Base-by-base conservation (phyloP, 2,113 vertebrate genomes). In the Anseranas semipalmata region DNA sequence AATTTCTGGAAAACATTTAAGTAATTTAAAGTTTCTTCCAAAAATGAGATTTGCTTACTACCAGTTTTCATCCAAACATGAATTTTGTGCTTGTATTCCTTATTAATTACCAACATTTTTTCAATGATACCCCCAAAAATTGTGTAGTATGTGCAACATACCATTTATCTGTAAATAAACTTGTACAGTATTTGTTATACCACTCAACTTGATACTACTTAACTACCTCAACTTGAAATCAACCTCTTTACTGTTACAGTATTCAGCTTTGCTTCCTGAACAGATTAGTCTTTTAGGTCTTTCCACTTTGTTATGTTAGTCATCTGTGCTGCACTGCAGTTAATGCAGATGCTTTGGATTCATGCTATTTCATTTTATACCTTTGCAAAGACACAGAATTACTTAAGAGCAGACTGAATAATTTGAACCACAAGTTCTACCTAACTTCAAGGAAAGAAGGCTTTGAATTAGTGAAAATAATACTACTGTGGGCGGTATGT, bases 381-480 rank as follows among this genome's bases (percentile, higher is more conserved):
- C 19, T 84, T 93, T 96, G 25, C 67, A 87, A 92, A 94, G 70
- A 76, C 5, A 17, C 48, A 67, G 25, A 22, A 41, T 94, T 88
- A 70, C 35, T 90, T 91, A 91, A 89, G 96, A 95, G n/a, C 21
- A 46, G 10, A 21, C 85, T 95, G 56, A 95, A 70, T 6, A 72
- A 46, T 27, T 30, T 88, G 43, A 96, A 68, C 45, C 94, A 19
- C 27, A 67, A 67, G 53, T 77, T 73, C 8, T 50, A 15, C 84
- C 89, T 48, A 12, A 6, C 24, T 58, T 84, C 63, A 83, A 85
- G 14, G 19, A 85, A 89, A 70, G 14, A 73, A 68, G 71, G 41
- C 63, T 97, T 93, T 87, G 80, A 95, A 53, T 58, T 56, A 66
- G 45, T 96, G 37, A 85, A 72, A 79, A 68, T 89, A 92, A 39